A percentile compares a stretch with the other conserved stretches of the same genome.
phyloP scores from a whole-genome alignment of 2,888 invertebrate species.

The Lingula anatina region DNA sequence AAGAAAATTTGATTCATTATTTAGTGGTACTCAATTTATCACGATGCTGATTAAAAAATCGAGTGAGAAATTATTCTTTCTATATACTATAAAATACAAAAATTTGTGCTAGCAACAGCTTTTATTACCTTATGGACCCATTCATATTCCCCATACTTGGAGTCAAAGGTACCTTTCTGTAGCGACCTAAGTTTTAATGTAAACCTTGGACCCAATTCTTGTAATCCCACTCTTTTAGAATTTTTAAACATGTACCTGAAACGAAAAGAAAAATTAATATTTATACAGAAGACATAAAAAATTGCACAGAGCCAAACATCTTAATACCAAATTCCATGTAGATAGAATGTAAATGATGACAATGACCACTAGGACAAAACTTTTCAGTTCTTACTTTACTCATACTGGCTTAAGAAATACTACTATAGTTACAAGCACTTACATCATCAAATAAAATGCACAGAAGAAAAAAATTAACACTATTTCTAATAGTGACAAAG shows the following conservation, averaged over 20 bases:
- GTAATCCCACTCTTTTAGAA: conserved; percentile 65
- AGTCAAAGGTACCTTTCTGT: conserved; percentile 96
- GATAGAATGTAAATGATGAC: too few species aligned
- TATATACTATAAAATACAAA: background rate
- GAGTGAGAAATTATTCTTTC: background rate
- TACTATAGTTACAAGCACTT: too few species aligned
- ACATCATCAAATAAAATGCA: too few species aligned
- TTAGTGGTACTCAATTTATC: background rate
- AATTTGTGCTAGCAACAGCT: background rate
- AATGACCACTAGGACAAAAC: too few species aligned
- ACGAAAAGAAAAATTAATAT: too few species aligned
- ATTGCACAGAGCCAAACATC: too few species aligned
- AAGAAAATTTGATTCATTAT: background rate
- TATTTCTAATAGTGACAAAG: too few species aligned
- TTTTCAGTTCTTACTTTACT: too few species aligned
- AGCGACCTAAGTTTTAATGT: conserved; percentile 86
- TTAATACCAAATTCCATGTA: too few species aligned
- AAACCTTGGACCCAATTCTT: conserved; percentile 96
- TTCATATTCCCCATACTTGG: conserved; percentile 92
- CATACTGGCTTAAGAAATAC: too few species aligned
- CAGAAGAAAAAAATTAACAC: too few species aligned
- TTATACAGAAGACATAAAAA: too few species aligned
- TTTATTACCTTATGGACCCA: conserved; percentile 67
- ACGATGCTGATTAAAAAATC: background rate
- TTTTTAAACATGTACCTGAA: conserved; percentile 51